Percentiles rank a stretch among this genome's conserved stretches.
phyloP scores from a whole-genome alignment of 1,140 invertebrate species.

The Schlechtendalia chinensis region DNA sequence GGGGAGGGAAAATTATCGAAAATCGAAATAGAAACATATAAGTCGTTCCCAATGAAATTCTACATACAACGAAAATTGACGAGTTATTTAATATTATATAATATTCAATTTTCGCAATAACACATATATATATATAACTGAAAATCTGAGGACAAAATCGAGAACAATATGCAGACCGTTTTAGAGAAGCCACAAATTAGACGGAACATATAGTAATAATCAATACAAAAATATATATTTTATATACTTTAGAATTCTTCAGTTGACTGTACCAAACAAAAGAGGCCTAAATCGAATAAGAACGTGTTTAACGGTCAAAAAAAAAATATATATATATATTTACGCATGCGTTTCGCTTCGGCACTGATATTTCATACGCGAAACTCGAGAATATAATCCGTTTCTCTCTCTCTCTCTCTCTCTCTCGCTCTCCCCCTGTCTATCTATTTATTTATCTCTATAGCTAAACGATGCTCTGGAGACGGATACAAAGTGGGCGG shows the following conservation, averaged over 20 bases:
- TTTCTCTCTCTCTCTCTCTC: neutral
- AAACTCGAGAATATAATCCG: constrained; percentile 3
- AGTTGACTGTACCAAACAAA: neutral
- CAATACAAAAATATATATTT: neutral
- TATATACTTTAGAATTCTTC: neutral
- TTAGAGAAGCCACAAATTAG: neutral
- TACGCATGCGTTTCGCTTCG: neutral
- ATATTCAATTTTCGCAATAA: neutral
- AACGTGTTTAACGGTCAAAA: neutral
- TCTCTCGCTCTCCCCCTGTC: neutral
- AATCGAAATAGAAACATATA: constrained; percentile 8
- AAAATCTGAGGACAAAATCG: no score
- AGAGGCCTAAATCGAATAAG: neutral
- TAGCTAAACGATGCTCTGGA: no score
- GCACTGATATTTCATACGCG: neutral
- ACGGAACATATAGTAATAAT: neutral
- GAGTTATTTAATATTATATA: no score
- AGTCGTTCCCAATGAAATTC: neutral
- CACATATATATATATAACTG: neutral
- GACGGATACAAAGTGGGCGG: neutral
- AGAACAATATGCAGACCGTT: neutral
- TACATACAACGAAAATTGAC: neutral
- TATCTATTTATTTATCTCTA: no score
- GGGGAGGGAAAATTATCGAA: neutral
- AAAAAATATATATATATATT: neutral